A percentile compares a stretch with the other conserved stretches of the same genome.
Evolutionary conservation across 2,888 invertebrate species (phyloP).

Genomic region (Temnothorax unifasciatus): DNA sequence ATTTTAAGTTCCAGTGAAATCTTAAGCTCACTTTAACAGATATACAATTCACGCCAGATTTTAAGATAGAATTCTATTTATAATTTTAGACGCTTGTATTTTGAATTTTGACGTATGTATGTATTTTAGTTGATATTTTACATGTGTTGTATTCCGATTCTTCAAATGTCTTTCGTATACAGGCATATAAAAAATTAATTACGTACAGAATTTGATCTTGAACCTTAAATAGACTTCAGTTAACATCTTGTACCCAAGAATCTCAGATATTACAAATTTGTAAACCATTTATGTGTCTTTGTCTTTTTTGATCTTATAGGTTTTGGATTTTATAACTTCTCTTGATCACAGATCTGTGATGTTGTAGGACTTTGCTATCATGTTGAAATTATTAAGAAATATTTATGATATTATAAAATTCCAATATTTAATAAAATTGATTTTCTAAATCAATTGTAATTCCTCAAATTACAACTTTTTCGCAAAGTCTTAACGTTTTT

Average conservation of each 20-base stretch:
- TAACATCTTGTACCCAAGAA: neutral
- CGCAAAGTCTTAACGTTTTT: neutral
- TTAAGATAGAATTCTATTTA: slow-evolving; percentile 3
- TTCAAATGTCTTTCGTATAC: neutral
- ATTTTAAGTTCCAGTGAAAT: neutral
- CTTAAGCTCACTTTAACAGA: neutral
- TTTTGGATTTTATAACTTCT: too few species aligned
- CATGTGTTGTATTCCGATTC: neutral
- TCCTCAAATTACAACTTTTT: neutral
- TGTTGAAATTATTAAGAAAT: neutral
- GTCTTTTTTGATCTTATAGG: neutral
- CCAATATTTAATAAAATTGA: neutral
- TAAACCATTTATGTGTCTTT: neutral
- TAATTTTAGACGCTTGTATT: neutral
- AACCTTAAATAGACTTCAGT: neutral
- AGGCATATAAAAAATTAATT: neutral
- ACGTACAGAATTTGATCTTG: neutral
- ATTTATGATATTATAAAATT: neutral
- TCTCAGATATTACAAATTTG: neutral
- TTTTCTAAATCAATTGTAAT: neutral
- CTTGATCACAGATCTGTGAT: neutral
- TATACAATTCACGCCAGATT: neutral
- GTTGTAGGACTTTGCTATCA: neutral
- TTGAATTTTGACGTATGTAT: neutral
- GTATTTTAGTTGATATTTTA: neutral